Evolutionary conservation across 2,888 invertebrate genomes (phyloP), one percentile per base, ranked within the genome.

Genomic region (Sarcophaga variegata): DNA sequence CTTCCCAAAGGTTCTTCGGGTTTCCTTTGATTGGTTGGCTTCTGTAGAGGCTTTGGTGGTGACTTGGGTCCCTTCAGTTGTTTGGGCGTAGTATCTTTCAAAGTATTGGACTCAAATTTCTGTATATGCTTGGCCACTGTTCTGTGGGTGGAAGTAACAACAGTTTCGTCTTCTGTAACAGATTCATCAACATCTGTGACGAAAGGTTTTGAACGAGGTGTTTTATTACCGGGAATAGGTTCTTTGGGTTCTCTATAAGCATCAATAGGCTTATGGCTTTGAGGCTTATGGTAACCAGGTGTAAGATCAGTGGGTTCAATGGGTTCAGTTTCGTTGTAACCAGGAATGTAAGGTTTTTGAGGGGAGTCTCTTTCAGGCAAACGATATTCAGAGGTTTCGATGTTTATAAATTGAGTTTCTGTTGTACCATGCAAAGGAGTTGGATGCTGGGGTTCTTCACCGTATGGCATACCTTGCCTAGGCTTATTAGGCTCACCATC

Each of bases 71-170:
- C 37, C 3, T 47, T 75, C 37, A 45, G 45, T 14, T 71, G 71
- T 27, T 77, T 83, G 5, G 76, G 64, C 27, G 83, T 22, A 45
- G 67, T 54, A 25, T 67, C 25, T n/a, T 54, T 47, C 6, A 59
- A 27, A 79, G 54, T 20, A 17, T 70, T 76, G 10, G 71, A 59
- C 76, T 84, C 84, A 45, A 83, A 83, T 67, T 78, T 83, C 25
- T 78, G 66, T 37, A 83, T 83, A 67, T 83, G 66, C 22, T 72
- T 83, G 0, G 83, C 67, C 20, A 83, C 83, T 4, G 49, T 80
- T 27, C 66, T 86, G 14, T 80, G 25, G 17, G 76, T 37, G 12
- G 66, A 80, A 37, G 17, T 45, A 60, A 80, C 20, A 12, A 14
- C 37, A 4, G n/a, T 71, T 5, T 79, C 67, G 20, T 12, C 67